Conservation (phyloP, 2,113 vertebrate species). For the Rhinoptilus africanus region DNA sequence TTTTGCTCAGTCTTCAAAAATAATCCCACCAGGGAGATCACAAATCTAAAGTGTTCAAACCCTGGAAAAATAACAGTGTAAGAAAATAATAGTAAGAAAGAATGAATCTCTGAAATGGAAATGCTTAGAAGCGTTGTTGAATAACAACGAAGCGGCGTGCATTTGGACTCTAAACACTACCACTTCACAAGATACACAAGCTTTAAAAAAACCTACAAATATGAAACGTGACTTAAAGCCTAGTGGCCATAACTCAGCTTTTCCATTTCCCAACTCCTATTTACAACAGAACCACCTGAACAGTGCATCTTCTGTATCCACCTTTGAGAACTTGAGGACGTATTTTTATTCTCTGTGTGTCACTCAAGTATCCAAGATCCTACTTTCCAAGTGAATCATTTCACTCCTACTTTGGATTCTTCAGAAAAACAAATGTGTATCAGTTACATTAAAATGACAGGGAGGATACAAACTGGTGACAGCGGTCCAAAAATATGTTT, state of each 20-base stretch:
- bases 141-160: not conserved
- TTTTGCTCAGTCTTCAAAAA: not conserved
- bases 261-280: not conserved
- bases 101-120: not conserved
- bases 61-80: not conserved
- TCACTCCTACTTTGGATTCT: not conserved
- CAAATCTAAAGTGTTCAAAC: not conserved
- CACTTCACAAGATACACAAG: not conserved
- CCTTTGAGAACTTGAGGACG: not conserved
- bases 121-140: not conserved
- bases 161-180: not conserved
- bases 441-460: not conserved
- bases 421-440: not conserved
- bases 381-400: constrained; percentile 1
- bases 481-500: not conserved
- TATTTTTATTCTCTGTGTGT: not conserved
- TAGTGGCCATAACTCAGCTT: not conserved
- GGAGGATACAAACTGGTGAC: not conserved
- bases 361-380: not conserved
- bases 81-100: not conserved
- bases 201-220: not conserved
- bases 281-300: not conserved
- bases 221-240: not conserved
- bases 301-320: not conserved
- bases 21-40: not conserved